Conservation (phyloP, 2,113 vertebrate genomes). For the Percopsis transmontana region DNA sequence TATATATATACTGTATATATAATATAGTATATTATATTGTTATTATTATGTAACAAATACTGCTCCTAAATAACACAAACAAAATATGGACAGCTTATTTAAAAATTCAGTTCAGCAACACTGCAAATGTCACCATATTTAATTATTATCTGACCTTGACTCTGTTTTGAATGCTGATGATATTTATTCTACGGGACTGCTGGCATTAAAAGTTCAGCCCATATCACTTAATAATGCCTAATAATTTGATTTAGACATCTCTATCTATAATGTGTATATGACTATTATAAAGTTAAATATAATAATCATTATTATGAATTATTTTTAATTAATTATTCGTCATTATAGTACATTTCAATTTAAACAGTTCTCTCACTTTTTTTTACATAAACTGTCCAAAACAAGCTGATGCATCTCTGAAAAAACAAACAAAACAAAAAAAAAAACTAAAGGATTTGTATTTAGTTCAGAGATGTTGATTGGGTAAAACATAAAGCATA, state of each 20-base stretch:
- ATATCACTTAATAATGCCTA: slow-evolving; percentile 41
- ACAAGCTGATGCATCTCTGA: not conserved
- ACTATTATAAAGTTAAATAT: not conserved
- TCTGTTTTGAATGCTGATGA: slow-evolving; percentile 16
- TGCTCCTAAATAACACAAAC: not conserved
- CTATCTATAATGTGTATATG: not conserved
- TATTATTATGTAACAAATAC: too few species aligned
- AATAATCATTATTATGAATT: not conserved
- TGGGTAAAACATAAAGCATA: slow-evolving; percentile 29
- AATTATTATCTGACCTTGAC: slow-evolving; percentile 36
- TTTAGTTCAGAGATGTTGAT: slow-evolving; percentile 27
- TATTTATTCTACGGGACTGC: slow-evolving; percentile 44
- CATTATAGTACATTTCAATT: too few species aligned
- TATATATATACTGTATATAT: too few species aligned
- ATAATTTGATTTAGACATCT: slow-evolving; percentile 11
- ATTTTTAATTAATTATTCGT: too few species aligned
- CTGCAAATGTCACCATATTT: slow-evolving; percentile 47
- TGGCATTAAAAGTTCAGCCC: slow-evolving; percentile 14
- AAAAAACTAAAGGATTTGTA: not conserved
- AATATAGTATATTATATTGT: too few species aligned
- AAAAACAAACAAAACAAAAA: not conserved
- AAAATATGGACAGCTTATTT: not conserved
- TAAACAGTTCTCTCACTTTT: too few species aligned
- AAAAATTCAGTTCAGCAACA: slow-evolving; percentile 21
- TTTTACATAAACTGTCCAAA: too few species aligned